Conservation (phyloP, 2,888 invertebrate genomes). For the Hedychridium roseum region DNA sequence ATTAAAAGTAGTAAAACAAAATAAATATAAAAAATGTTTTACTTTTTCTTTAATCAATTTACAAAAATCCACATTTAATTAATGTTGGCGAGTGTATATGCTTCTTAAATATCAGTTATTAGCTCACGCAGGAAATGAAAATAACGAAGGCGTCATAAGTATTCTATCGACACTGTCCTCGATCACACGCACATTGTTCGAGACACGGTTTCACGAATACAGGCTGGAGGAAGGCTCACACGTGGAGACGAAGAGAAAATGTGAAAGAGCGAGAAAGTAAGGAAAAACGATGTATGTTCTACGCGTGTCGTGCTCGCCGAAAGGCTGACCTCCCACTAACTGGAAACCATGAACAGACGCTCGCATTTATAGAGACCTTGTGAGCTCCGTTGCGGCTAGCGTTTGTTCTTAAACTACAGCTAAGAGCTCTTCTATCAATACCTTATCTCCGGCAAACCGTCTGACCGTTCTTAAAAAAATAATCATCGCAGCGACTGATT, state of each 20-base stretch:
- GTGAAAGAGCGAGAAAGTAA: conserved; percentile 5
- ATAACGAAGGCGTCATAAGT: conserved; percentile 7
- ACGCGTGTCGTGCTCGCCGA: conserved; percentile 27
- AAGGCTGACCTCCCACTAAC: conserved; percentile 39
- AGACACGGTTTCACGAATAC: neutral
- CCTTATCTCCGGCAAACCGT: too few species aligned
- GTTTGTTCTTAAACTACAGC: too few species aligned
- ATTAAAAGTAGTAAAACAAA: neutral
- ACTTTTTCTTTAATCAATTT: too few species aligned
- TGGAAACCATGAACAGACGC: conserved; percentile 34
- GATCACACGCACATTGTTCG: conserved; percentile 7
- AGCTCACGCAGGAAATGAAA: too few species aligned
- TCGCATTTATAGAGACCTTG: conserved; percentile 43
- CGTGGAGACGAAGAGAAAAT: neutral
- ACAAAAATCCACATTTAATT: too few species aligned
- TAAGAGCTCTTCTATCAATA: too few species aligned
- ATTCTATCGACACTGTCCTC: conserved; percentile 6
- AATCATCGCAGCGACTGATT: too few species aligned
- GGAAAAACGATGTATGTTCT: conserved; percentile 10
- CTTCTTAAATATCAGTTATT: too few species aligned
- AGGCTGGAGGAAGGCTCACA: neutral
- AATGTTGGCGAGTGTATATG: too few species aligned
- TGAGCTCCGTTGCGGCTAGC: too few species aligned
- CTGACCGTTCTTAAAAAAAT: too few species aligned
- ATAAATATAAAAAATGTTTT: conserved; percentile 4